These are phyloP conservation scores for Amphiprion ocellaris DNA, from an alignment of 2,113 vertebrate genomes.

Conservation along the genomic window DNA sequence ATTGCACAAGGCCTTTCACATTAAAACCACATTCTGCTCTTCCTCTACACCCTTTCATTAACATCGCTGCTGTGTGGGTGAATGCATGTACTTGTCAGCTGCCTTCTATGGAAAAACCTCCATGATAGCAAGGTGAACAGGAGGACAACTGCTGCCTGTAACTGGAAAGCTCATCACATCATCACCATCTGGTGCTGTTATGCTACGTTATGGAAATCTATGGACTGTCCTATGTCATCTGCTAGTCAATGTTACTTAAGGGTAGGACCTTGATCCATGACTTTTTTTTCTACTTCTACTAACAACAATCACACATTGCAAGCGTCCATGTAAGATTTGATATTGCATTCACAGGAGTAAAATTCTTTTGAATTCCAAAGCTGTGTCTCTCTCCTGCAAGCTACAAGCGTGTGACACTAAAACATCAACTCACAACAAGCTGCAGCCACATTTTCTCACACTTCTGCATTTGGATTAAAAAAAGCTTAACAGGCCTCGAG, in stretches of 20 bases:
- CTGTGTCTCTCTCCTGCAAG: slow-evolving; percentile 2
- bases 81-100: slow-evolving; percentile 45
- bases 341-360: background rate
- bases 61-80: slow-evolving; percentile 32
- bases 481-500: background rate
- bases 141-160: slow-evolving; percentile 52
- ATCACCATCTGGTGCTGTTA: slow-evolving; percentile 58
- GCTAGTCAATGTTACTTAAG: slow-evolving; percentile 13
- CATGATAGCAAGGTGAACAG: slow-evolving; percentile 60
- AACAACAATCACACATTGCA: background rate
- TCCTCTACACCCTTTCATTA: slow-evolving; percentile 1
- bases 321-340: background rate
- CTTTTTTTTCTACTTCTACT: background rate
- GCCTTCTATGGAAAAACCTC: slow-evolving; percentile 35
- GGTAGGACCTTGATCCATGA: slow-evolving; percentile 2
- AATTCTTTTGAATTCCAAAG: slow-evolving; percentile 3
- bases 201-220: slow-evolving; percentile 43
- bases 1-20: background rate
- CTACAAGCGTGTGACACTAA: slow-evolving; percentile 1
- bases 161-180: slow-evolving; percentile 46
- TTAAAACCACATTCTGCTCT: slow-evolving; percentile 10
- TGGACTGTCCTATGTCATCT: slow-evolving; percentile 41
- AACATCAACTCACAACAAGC: background rate
- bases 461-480: background rate
- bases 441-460: background rate